Evolutionary conservation across 2,113 vertebrate genomes (phyloP).

Genomic region (Coturnix japonica): DNA sequence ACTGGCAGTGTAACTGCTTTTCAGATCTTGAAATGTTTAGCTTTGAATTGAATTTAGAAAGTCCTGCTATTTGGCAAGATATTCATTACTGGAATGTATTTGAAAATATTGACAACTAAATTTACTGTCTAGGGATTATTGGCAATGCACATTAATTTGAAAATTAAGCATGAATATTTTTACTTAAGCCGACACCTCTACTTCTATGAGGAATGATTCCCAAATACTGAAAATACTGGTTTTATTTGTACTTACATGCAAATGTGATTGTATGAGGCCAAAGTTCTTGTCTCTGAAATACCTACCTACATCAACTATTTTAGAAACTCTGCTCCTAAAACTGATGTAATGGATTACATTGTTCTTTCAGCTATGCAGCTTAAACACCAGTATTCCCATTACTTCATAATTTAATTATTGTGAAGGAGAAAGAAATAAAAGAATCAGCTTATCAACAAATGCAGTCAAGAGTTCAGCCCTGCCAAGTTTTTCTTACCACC

Average conservation of each 20-base stretch:
- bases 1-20: neutral
- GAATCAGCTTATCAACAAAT: constrained; percentile 9
- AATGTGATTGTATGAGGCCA: neutral
- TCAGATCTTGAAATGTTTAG: neutral
- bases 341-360: neutral
- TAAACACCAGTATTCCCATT: neutral
- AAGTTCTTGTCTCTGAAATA: neutral
- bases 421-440: neutral
- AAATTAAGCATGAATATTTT: neutral
- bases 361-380: neutral
- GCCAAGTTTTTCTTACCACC: neutral
- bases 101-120: neutral
- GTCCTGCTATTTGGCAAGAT: neutral
- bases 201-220: neutral
- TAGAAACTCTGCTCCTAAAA: neutral
- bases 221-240: neutral
- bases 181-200: neutral
- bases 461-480: neutral
- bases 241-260: accelerated
- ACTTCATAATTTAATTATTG: constrained; percentile 7
- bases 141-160: neutral
- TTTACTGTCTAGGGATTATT: neutral
- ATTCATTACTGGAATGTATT: neutral
- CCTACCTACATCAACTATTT: neutral
- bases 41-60: neutral